Conservation (phyloP, 2,113 vertebrate species). For the Lepisosteus osseus region DNA sequence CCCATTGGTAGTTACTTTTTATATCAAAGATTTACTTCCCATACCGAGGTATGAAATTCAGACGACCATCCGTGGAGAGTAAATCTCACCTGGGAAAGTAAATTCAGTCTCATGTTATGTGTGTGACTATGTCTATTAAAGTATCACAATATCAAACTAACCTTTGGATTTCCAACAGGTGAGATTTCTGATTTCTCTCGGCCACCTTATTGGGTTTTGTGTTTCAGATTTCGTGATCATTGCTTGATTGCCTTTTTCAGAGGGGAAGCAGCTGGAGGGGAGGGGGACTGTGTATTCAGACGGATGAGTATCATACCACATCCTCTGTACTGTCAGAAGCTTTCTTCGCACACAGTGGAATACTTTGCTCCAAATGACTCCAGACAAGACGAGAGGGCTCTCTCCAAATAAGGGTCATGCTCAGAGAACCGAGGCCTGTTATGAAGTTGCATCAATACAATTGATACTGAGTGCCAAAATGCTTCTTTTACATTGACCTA, state of each 20-base stretch:
- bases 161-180: slow-evolving; percentile 12
- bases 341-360: background rate
- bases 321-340: slow-evolving; percentile 21
- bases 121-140: background rate
- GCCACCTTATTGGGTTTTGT: slow-evolving; percentile 28
- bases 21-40: slow-evolving; percentile 22
- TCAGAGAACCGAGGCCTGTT: background rate
- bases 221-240: slow-evolving; percentile 47
- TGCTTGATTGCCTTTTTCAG: slow-evolving; percentile 39
- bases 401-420: background rate
- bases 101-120: slow-evolving; percentile 37
- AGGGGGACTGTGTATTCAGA: background rate
- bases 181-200: slow-evolving; percentile 24
- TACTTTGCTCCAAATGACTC: background rate
- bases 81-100: slow-evolving; percentile 33
- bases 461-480: slow-evolving; percentile 20
- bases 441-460: slow-evolving; percentile 15
- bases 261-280: slow-evolving; percentile 47
- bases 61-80: slow-evolving; percentile 29
- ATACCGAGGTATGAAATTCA: slow-evolving; percentile 37
- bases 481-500: background rate
- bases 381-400: background rate
- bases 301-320: slow-evolving; percentile 28
- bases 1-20: slow-evolving; percentile 20
- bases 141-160: background rate